Base-by-base conservation (phyloP, 2,113 vertebrate genomes). In the Aphelocoma coerulescens region DNA sequence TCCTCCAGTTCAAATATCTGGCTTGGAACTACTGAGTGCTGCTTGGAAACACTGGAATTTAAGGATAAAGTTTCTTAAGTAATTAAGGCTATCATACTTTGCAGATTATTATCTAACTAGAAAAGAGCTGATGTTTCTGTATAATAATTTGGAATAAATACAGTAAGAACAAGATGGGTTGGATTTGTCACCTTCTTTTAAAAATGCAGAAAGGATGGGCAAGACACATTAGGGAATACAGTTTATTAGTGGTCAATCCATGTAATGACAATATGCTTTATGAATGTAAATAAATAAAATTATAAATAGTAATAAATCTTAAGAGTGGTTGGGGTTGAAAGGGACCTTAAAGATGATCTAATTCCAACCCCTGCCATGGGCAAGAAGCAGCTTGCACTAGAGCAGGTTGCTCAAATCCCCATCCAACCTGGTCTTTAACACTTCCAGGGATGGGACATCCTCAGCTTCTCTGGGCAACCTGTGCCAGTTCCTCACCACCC, bases 1-100 rank as follows among this genome's bases (percentile, higher is more conserved):
- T 99, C 99, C 89, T 99, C 98, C 83, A 99, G 97, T 89, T 99
- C 99, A 97, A 99, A 99, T 95, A 99, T 99, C 97, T 99, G 99
- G 96, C 99, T 99, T 94, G 99, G 99, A 95, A 99, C 99, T 93
- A 99, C 99, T 7, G 99, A 99, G 33, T 99, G 99, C 94, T 99
- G 99, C 97, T 99, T 99, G 69, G 99, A 99, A 69, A 99, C 99
- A 84, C 99, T 99, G 74, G 82, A 82, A 92, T 97, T 85, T 32
- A 94, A 95, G 93, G 49, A 88, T 3, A 77, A 94, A 77, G 12
- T 57, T 68, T 78, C 52, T 76, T 54, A 43, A 76, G 39, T 81
- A 85, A 46, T 71, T 54, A 52, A 35, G 43, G 67, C 24, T 74
- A 26, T 30, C 41, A 58, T 37, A 59, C 8, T 61, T 90, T 7